Evolutionary conservation across 2,797 vertebrate genomes (phyloP).

Genomic region (Lerista edwardsae): DNA sequence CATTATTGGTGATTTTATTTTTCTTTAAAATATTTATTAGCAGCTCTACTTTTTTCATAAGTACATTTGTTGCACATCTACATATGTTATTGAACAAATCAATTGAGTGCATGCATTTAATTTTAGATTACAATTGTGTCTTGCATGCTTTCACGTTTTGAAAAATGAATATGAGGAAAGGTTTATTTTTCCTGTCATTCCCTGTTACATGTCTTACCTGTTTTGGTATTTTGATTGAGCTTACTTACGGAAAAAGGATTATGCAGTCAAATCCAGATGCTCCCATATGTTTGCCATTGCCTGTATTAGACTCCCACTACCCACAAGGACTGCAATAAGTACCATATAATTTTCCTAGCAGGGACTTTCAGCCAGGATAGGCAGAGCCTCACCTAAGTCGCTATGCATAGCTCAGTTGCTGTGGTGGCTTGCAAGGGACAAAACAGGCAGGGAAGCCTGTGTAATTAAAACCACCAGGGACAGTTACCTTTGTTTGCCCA

Average conservation of each 20-base stretch:
- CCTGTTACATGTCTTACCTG: background rate
- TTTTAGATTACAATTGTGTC: background rate
- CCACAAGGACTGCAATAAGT: background rate
- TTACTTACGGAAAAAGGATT: background rate
- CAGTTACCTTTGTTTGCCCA: too few species aligned
- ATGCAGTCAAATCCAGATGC: background rate
- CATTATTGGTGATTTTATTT: background rate
- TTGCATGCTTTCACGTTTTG: background rate
- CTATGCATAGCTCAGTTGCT: too few species aligned
- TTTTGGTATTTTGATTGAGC: background rate
- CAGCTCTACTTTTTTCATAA: background rate
- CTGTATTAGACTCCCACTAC: background rate
- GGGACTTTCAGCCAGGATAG: too few species aligned
- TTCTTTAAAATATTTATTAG: background rate
- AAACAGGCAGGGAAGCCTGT: too few species aligned
- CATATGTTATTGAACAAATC: background rate
- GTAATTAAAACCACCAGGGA: too few species aligned
- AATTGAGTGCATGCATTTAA: background rate
- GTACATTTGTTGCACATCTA: background rate
- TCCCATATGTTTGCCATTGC: background rate
- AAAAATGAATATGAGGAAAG: background rate
- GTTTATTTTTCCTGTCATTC: background rate
- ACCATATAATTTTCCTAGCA: background rate
- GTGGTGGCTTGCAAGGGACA: too few species aligned
- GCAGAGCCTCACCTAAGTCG: too few species aligned